Percentiles rank a stretch among this genome's conserved stretches.
phyloP scores from a whole-genome alignment of 1,140 invertebrate genomes.

The Brachionus asplanchnoidis region DNA sequence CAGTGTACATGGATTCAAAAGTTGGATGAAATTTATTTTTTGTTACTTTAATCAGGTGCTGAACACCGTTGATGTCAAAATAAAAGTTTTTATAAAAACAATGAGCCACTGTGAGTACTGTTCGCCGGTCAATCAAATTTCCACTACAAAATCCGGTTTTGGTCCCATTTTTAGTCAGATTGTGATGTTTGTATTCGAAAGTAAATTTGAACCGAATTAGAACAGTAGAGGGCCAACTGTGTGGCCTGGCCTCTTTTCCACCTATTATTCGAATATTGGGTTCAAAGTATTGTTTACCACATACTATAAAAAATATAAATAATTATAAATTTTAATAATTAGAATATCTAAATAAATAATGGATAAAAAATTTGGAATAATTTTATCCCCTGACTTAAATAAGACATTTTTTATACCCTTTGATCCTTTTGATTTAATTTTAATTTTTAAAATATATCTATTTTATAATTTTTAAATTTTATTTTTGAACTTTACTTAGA shows the following conservation, averaged over 20 bases:
- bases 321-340: not conserved
- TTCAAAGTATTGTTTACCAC: not conserved
- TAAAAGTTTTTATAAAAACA: conserved; percentile 56
- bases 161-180: not conserved
- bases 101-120: conserved; percentile 71
- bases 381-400: no score
- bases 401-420: no score
- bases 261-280: not conserved
- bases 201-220: not conserved
- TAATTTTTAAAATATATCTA: no score
- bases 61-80: not conserved
- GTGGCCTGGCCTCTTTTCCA: not conserved
- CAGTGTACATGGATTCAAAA: conserved; percentile 11
- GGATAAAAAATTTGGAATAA: no score
- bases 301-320: not conserved
- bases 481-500: no score
- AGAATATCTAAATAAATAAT: not conserved
- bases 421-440: no score
- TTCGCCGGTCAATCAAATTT: conserved; percentile 66
- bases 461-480: no score
- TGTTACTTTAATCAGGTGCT: not conserved
- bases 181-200: not conserved
- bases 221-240: conserved; percentile 29
- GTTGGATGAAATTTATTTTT: conserved; percentile 23
- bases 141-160: conserved; percentile 64